Percentiles rank a stretch among this genome's conserved stretches.
phyloP scores from a whole-genome alignment of 2,797 vertebrate genomes.

The Pampus argenteus region DNA sequence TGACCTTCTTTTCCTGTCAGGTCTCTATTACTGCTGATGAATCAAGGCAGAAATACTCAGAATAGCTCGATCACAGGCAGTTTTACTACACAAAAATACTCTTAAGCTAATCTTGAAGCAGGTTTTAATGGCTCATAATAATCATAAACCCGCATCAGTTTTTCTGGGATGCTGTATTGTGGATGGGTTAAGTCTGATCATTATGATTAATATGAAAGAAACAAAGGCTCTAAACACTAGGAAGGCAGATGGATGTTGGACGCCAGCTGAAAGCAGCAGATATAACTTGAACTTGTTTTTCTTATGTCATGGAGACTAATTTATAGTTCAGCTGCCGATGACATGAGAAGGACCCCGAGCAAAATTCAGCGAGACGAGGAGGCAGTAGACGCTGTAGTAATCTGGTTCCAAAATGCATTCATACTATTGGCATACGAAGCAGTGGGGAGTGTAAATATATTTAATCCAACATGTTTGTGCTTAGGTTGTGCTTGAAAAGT shows the following conservation, averaged over 20 bases:
- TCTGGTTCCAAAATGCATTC: neutral
- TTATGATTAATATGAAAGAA: too few species aligned
- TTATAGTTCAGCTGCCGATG: slow-evolving; percentile 35
- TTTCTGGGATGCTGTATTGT: neutral
- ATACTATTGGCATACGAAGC: neutral
- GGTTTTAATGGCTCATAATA: neutral
- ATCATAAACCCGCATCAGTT: neutral
- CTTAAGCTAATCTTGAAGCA: neutral
- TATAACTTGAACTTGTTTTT: slow-evolving; percentile 1
- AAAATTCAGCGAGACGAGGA: too few species aligned
- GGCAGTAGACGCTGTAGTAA: slow-evolving; percentile 36
- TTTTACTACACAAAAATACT: neutral
- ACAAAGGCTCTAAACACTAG: neutral
- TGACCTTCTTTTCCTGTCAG: neutral
- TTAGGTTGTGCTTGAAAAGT: neutral
- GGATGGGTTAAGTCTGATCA: too few species aligned
- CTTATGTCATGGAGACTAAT: slow-evolving; percentile 2
- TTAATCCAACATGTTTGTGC: neutral
- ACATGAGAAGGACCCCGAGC: slow-evolving; percentile 19
- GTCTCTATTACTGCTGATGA: neutral
- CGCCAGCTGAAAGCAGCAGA: neutral
- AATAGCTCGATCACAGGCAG: neutral
- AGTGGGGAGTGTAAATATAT: neutral
- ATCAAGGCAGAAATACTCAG: neutral
- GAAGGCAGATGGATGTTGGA: neutral